Evolutionary conservation across 1,140 invertebrate species (phyloP).

Genomic region (Penaeus vannamei): DNA sequence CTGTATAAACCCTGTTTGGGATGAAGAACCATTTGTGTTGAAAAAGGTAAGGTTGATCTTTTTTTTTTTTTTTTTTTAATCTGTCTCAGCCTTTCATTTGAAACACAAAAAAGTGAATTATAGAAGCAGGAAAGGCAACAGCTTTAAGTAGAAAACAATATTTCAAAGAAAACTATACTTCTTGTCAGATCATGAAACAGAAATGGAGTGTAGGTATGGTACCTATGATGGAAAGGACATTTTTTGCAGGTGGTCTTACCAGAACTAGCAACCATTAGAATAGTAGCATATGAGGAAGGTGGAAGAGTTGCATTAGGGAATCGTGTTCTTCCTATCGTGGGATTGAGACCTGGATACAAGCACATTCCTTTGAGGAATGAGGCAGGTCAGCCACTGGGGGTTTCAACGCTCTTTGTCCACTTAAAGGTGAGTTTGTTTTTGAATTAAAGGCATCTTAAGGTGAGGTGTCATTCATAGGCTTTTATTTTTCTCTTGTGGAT

Average conservation of each 20-base stretch:
- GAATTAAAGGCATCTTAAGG: not conserved
- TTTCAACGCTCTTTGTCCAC: constrained; percentile 92
- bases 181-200: too few relatives aligned
- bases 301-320: constrained; percentile 94
- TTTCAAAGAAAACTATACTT: too few relatives aligned
- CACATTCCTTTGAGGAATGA: constrained; percentile 92
- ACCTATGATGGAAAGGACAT: constrained; percentile 28
- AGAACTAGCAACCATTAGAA: constrained; percentile 93
- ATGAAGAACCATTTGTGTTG: constrained; percentile 98
- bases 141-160: too few relatives aligned
- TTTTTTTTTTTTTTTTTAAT: not conserved
- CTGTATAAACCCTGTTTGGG: constrained; percentile 96
- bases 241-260: constrained; percentile 90
- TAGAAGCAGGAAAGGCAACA: not conserved
- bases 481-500: not conserved
- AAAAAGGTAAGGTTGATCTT: constrained; percentile 83
- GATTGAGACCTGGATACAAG: constrained; percentile 93
- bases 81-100: not conserved
- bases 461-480: not conserved
- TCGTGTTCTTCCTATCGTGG: constrained; percentile 94
- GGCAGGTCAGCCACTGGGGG: constrained; percentile 91
- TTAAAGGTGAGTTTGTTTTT: constrained; percentile 74
- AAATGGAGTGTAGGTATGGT: not conserved
- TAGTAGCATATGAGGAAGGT: constrained; percentile 97
- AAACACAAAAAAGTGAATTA: not conserved